Evolutionary conservation across 2,797 vertebrate genomes (phyloP).

Genomic region (Oreochromis grahami): DNA sequence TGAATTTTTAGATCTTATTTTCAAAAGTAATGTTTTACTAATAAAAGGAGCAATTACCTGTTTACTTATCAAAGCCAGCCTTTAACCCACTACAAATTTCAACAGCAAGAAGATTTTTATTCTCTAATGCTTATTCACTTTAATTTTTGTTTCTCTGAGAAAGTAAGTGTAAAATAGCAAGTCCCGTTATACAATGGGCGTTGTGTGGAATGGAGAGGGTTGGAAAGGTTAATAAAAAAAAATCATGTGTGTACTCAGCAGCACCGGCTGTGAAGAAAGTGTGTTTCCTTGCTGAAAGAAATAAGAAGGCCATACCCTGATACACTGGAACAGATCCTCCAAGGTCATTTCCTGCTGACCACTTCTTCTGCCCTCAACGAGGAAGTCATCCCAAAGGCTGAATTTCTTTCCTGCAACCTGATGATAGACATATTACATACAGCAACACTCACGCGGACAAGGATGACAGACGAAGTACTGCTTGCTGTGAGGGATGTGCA

Average conservation of each 20-base stretch:
- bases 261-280: conserved; percentile 22
- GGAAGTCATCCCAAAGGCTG: conserved; percentile 82
- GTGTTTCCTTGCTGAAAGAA: conserved; percentile 18
- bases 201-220: conserved; percentile 39
- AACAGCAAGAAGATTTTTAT: background rate
- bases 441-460: conserved; percentile 14
- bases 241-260: conserved; percentile 7
- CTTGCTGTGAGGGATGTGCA: conserved; percentile 11
- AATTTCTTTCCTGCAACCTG: conserved; percentile 78
- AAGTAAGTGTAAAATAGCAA: conserved; percentile 17
- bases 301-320: conserved; percentile 76
- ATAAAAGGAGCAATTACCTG: background rate
- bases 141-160: background rate
- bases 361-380: conserved; percentile 63
- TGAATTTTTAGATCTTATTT: background rate
- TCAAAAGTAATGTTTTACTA: background rate
- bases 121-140: background rate
- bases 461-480: conserved; percentile 41
- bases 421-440: conserved; percentile 59
- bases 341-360: conserved; percentile 82
- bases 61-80: background rate
- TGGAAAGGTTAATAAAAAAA: conserved; percentile 13
- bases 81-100: background rate
- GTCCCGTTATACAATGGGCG: conserved; percentile 32
- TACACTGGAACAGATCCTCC: conserved; percentile 76